Evolutionary conservation across 2,888 invertebrate species (phyloP), one percentile per base, ranked within the genome.

Genomic region (Agonopterix subpropinquella): DNA sequence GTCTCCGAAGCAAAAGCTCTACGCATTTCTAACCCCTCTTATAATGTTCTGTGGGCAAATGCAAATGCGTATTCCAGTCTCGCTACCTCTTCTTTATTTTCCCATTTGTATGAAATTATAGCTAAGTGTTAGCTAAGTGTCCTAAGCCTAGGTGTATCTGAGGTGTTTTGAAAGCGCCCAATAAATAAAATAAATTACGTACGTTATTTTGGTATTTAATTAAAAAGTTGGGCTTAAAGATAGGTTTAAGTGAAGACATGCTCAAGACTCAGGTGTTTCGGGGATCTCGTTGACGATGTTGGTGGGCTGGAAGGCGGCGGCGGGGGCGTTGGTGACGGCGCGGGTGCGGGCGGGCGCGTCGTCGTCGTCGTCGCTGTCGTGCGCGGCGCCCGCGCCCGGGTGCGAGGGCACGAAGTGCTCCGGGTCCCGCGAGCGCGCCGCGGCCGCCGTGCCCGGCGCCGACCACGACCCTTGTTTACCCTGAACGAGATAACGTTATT

Each of bases 331-430:
- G 37, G 8, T 7, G 11, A 13, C 15, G 28, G 28, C 8, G 45
- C 13, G 2, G 15, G 36, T 18, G 4, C 8, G 9, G 35, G 81
- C 72, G 1, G 84, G 80, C 57, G 85, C 82, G 43, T 73, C 70
- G 71, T 71, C 75, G 0, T 91, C 90, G 55, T 91, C 91, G 64
- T 92, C 92, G 62, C 91, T 91, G 64, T 92, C 92, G 1, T 89
- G 89, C 53, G 91, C 90, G 35, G 92, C 92, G 42, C 93, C 90
- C 36, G 92, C 92, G 42, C 93, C 94, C 43, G 93, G 93, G 83
- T 94, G 93, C 43, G 90, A 86, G 0, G 92, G 90, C 47, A 92
- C 89, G 62, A 90, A 90, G 53, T 89, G 65, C 41, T 55, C 53
- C 18, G 92, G 92, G 50, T 83, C 82, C 44, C 83, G 81, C 9